phyloP scores from a whole-genome alignment of 2,888 invertebrate species.

The Penaeus monodon region DNA sequence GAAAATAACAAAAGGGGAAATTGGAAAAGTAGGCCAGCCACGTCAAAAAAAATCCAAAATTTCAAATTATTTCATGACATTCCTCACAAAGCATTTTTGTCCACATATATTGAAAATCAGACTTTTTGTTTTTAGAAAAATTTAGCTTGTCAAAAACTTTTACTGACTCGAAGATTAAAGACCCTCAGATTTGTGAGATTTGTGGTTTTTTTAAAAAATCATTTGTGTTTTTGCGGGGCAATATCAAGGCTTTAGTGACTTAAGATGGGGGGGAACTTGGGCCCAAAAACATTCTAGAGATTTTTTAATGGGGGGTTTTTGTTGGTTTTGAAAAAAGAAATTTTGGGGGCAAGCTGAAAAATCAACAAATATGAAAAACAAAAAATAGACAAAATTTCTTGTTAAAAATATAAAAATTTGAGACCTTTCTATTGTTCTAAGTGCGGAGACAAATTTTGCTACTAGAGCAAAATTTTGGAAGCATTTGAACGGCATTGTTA shows the following conservation, averaged over 20 bases:
- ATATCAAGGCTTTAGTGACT: background rate
- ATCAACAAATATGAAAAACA: conserved; percentile 12
- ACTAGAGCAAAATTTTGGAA: conserved; percentile 14
- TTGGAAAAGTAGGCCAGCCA: too few relatives aligned
- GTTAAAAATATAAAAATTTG: background rate
- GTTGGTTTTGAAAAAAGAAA: conserved; percentile 32
- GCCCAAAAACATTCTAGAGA: conserved; percentile 9
- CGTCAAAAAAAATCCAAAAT: too few relatives aligned
- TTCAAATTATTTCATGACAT: background rate
- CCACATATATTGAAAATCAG: background rate
- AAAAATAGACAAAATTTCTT: background rate
- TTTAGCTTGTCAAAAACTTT: background rate
- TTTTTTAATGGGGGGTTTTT: conserved; percentile 24
- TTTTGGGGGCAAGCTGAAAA: background rate
- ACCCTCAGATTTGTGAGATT: conserved; percentile 13
- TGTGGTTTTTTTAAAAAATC: conserved; percentile 18
- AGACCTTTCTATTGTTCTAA: conserved; percentile 6
- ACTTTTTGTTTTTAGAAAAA: background rate
- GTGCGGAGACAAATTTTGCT: conserved; percentile 4
- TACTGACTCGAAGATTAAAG: conserved; percentile 5
- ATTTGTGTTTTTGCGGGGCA: conserved; percentile 21
- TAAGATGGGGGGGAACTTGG: conserved; percentile 21
- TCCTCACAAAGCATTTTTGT: conserved; percentile 22
- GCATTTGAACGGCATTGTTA: conserved; percentile 5
- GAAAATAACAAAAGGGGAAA: too few relatives aligned